phyloP scores from a whole-genome alignment of 2,797 vertebrate genomes.

The Mormyrus hasselquistii region DNA sequence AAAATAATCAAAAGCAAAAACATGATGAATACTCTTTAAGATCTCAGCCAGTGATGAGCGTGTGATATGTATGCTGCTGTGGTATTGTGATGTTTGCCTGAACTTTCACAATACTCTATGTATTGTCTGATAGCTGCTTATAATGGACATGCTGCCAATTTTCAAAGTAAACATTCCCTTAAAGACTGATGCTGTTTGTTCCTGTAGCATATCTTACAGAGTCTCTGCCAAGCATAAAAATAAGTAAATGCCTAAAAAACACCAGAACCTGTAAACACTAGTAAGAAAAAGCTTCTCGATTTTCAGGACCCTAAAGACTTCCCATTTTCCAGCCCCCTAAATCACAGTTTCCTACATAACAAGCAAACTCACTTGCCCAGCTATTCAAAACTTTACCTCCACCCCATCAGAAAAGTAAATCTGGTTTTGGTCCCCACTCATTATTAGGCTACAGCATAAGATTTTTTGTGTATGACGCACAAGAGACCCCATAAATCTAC shows the following conservation, averaged over 20 bases:
- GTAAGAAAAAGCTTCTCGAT: background rate
- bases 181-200: background rate
- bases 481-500: background rate
- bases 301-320: background rate
- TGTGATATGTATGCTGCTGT: background rate
- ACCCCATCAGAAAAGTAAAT: constrained; percentile 2
- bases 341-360: background rate
- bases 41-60: background rate
- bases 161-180: background rate
- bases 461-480: background rate
- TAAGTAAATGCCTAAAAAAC: background rate
- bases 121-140: background rate
- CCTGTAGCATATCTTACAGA: background rate
- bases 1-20: background rate
- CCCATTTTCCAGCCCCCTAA: background rate
- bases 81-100: background rate
- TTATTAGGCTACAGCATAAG: background rate
- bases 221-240: background rate
- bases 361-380: background rate
- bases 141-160: background rate
- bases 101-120: background rate
- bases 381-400: background rate
- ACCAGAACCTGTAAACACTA: background rate
- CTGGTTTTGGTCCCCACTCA: background rate
- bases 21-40: background rate